Conservation (phyloP, 2,797 vertebrate species). For the Glyptemys insculpta region DNA sequence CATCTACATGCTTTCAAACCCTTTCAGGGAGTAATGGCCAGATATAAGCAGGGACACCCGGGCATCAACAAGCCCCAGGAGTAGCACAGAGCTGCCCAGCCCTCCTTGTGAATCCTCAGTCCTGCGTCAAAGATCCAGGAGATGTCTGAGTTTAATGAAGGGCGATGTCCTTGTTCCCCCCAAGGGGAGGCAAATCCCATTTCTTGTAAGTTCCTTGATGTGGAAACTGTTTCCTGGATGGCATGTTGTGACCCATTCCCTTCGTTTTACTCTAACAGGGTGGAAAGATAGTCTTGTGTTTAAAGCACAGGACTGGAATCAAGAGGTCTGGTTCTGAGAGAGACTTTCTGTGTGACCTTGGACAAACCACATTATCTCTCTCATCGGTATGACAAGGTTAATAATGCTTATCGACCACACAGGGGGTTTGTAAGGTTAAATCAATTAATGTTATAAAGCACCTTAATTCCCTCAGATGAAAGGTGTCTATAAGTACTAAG, state of each 20-base stretch:
- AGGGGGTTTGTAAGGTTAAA: background rate
- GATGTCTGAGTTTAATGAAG: background rate
- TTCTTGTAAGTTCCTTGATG: background rate
- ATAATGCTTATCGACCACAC: background rate
- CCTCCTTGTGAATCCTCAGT: background rate
- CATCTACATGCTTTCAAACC: background rate
- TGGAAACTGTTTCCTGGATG: background rate
- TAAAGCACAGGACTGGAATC: background rate
- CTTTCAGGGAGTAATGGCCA: background rate
- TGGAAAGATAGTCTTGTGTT: background rate
- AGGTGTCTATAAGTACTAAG: background rate
- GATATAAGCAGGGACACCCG: background rate
- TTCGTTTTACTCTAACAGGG: background rate
- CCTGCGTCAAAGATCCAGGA: background rate
- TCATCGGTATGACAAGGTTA: background rate
- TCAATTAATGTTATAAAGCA: background rate
- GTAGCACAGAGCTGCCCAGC: background rate
- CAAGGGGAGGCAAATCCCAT: background rate
- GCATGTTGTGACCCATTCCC: background rate
- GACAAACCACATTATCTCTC: background rate
- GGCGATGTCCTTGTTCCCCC: background rate
- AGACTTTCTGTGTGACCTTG: background rate
- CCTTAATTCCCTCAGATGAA: slow-evolving; percentile 27
- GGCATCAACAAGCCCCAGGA: background rate
- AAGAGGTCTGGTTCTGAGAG: background rate